Conservation (phyloP, 1,140 invertebrate species). For the Bombus terrestris region DNA sequence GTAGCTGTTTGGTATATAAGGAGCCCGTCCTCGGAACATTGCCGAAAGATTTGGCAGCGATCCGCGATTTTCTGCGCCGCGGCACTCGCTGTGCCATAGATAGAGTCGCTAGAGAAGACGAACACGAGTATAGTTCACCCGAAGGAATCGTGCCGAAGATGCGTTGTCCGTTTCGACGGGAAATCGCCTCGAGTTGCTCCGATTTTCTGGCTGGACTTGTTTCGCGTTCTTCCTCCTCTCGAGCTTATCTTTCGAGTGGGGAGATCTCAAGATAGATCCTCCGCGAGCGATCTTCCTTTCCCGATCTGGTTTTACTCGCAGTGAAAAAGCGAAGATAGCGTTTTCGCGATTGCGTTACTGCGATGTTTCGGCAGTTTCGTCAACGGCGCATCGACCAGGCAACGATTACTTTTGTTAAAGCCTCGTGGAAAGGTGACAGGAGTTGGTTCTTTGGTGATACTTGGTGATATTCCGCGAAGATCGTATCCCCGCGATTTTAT, state of each 20-base stretch:
- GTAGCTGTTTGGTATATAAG: slow-evolving; percentile 69
- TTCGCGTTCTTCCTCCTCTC: no score
- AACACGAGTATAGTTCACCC: slow-evolving; percentile 32
- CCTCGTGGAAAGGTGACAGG: no score
- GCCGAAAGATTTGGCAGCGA: slow-evolving; percentile 77
- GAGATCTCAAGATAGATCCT: no score
- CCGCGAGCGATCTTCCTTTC: no score
- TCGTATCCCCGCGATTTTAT: neutral
- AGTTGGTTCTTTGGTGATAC: neutral
- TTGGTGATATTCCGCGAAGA: neutral
- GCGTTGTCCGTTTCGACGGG: neutral
- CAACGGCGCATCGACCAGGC: no score
- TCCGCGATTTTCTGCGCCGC: slow-evolving; percentile 77
- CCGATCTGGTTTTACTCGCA: no score
- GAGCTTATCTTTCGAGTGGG: no score
- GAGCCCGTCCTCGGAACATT: slow-evolving; percentile 74
- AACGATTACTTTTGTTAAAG: no score
- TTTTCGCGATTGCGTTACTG: no score
- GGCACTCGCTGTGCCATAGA: slow-evolving; percentile 57
- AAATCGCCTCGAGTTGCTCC: neutral
- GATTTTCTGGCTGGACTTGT: neutral
- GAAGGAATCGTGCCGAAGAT: neutral
- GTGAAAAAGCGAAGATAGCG: no score
- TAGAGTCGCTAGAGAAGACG: slow-evolving; percentile 41
- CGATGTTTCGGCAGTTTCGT: no score